Conservation (phyloP, 2,888 invertebrate species). For the Cerceris rybyensis region DNA sequence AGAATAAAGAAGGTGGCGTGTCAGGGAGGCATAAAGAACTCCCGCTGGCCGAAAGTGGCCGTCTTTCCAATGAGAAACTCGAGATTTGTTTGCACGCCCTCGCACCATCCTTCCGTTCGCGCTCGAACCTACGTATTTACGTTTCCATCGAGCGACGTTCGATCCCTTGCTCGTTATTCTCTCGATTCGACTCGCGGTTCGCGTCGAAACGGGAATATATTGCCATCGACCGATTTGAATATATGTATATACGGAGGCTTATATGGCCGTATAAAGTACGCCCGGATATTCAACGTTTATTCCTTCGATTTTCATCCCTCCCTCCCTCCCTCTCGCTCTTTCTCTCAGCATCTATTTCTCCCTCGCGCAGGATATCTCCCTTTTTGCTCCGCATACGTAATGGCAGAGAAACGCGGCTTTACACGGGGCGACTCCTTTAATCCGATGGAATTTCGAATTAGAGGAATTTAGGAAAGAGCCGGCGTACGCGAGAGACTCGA, state of each 20-base stretch:
- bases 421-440: constrained; percentile 43
- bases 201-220: constrained; percentile 50
- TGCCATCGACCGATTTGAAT: constrained; percentile 57
- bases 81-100: too few species aligned
- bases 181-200: constrained; percentile 22
- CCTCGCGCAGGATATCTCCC: constrained; percentile 3
- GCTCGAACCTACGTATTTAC: constrained; percentile 6
- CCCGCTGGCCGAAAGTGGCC: constrained; percentile 25
- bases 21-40: constrained; percentile 27
- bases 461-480: neutral
- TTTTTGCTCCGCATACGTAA: constrained; percentile 23
- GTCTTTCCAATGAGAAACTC: neutral
- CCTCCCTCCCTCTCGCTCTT: constrained; percentile 32
- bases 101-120: too few species aligned
- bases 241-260: constrained; percentile 23
- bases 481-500: constrained; percentile 4
- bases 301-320: constrained; percentile 34
- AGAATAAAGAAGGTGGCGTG: constrained; percentile 48
- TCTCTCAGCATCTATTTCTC: too few species aligned
- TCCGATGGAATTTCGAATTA: constrained; percentile 23
- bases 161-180: constrained; percentile 54
- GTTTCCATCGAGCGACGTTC: constrained; percentile 24
- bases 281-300: constrained; percentile 47
- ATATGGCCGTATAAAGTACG: constrained; percentile 32
- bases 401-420: constrained; percentile 25